Evolutionary conservation across 2,797 vertebrate species (phyloP).

Genomic region (Phalloptychus januarius): DNA sequence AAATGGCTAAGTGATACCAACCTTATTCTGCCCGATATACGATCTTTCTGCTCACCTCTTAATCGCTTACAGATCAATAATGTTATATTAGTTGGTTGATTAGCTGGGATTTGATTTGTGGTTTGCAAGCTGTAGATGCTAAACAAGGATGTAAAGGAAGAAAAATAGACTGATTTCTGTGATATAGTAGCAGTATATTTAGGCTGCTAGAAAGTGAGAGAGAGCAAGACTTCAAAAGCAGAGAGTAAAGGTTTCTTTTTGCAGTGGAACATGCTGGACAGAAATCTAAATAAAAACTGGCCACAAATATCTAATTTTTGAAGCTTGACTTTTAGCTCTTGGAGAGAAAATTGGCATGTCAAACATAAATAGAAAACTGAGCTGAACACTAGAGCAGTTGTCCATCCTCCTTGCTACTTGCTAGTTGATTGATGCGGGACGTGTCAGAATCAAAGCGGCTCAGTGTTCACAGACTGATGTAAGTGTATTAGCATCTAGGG

Average conservation of each 20-base stretch:
- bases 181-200: neutral
- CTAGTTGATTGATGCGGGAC: slow-evolving; percentile 26
- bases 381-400: neutral
- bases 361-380: neutral
- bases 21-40: neutral
- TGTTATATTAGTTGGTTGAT: neutral
- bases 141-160: neutral
- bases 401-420: neutral
- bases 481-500: slow-evolving; percentile 13
- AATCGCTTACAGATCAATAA: neutral
- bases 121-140: neutral
- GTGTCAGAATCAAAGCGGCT: slow-evolving; percentile 20
- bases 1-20: too few relatives aligned
- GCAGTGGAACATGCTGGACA: neutral
- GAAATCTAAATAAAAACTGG: neutral
- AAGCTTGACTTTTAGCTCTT: neutral
- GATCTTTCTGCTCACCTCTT: neutral
- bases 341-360: neutral
- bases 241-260: neutral
- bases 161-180: neutral
- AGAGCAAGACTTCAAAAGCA: neutral
- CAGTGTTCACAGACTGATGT: slow-evolving; percentile 37
- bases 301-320: neutral
- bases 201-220: neutral
- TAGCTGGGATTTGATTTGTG: neutral